Percentiles rank a stretch among this genome's conserved stretches.
Conservation (phyloP, 2,113 vertebrate species). For the Lates calcarifer region DNA sequence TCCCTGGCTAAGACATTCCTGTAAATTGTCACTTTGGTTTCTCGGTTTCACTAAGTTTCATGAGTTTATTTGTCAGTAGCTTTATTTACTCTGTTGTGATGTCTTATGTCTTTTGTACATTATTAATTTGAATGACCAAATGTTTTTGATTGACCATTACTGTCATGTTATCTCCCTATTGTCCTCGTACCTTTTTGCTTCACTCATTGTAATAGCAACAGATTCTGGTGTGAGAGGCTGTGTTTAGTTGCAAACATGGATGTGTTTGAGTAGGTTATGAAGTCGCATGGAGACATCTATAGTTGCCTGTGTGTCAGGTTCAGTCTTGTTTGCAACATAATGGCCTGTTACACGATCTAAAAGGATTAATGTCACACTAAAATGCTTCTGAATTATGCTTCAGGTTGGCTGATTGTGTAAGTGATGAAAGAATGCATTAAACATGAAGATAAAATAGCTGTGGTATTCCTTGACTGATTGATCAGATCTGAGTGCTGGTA, state of each 20-base stretch:
- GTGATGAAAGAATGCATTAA: constrained; percentile 76
- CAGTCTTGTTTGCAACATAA: constrained; percentile 30
- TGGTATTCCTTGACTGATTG: constrained; percentile 32
- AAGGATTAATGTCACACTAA: constrained; percentile 69
- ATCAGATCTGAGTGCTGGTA: neutral
- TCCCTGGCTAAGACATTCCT: constrained; percentile 19
- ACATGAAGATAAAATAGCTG: constrained; percentile 55
- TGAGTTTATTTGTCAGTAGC: constrained; percentile 42
- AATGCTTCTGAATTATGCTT: constrained; percentile 55
- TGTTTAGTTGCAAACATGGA: constrained; percentile 39
- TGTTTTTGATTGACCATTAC: constrained; percentile 38
- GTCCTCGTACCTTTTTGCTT: constrained; percentile 48
- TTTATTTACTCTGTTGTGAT: constrained; percentile 42
- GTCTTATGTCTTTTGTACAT: constrained; percentile 55
- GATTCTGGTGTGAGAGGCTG: constrained; percentile 15
- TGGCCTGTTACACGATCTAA: constrained; percentile 26
- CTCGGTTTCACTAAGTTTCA: constrained; percentile 21
- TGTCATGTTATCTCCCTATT: constrained; percentile 44
- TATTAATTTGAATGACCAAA: constrained; percentile 66
- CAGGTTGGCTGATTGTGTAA: constrained; percentile 56
- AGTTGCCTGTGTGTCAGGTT: constrained; percentile 57
- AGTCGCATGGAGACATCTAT: constrained; percentile 35
- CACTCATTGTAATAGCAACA: constrained; percentile 26
- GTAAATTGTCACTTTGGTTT: constrained; percentile 32
- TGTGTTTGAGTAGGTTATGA: constrained; percentile 50